These are phyloP conservation scores for Cottus gobio DNA, from an alignment of 2,113 vertebrate species.

Conservation along the genomic window DNA sequence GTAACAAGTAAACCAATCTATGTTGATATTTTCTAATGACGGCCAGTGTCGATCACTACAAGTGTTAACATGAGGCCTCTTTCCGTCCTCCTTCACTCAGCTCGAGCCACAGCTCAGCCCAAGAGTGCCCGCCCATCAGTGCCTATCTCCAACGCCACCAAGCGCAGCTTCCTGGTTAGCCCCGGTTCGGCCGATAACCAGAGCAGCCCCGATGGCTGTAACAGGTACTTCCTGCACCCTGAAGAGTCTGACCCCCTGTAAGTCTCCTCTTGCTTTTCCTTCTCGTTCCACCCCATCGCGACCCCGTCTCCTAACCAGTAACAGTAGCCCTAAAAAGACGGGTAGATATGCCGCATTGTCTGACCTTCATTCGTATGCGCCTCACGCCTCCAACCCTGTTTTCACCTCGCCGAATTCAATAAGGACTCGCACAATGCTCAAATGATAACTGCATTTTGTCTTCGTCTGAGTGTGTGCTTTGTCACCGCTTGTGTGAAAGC, in stretches of 20 bases:
- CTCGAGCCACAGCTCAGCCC: slow-evolving; percentile 86
- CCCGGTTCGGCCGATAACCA: slow-evolving; percentile 78
- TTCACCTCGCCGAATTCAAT: not conserved
- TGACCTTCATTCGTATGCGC: slow-evolving; percentile 1
- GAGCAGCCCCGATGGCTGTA: slow-evolving; percentile 85
- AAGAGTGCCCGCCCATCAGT: slow-evolving; percentile 89
- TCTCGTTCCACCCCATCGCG: slow-evolving; percentile 50
- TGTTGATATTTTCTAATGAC: not conserved
- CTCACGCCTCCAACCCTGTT: slow-evolving; percentile 11
- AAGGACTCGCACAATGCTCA: not conserved
- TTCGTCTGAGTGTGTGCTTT: slow-evolving; percentile 3
- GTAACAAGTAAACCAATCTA: not conserved
- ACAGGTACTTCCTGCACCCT: slow-evolving; percentile 88
- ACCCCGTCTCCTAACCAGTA: slow-evolving; percentile 35
- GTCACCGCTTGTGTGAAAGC: not conserved
- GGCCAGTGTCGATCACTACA: not conserved
- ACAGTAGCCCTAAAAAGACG: slow-evolving; percentile 19
- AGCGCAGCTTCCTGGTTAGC: slow-evolving; percentile 91
- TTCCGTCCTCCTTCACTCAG: slow-evolving; percentile 67
- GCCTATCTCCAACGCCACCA: slow-evolving; percentile 95
- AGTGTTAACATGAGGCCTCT: not conserved
- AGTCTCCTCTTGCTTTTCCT: slow-evolving; percentile 78
- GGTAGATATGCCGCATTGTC: slow-evolving; percentile 20
- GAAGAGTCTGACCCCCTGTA: slow-evolving; percentile 89
- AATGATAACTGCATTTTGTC: not conserved